phyloP scores from a whole-genome alignment of 2,797 vertebrate genomes.

The Glyptemys insculpta region DNA sequence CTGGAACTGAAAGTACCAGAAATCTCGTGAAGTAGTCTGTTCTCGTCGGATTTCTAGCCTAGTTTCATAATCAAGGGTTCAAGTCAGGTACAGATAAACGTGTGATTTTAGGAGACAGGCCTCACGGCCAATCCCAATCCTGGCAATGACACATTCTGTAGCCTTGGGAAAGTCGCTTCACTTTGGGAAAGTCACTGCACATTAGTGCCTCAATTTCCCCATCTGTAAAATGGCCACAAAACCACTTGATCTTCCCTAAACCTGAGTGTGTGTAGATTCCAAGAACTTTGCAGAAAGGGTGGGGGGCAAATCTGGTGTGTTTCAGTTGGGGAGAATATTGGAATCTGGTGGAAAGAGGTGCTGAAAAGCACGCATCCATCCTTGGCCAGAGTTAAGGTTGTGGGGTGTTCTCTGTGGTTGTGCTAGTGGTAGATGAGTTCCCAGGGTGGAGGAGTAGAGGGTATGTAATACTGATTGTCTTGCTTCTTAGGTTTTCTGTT shows the following conservation, averaged over 20 bases:
- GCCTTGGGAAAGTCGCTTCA: background rate
- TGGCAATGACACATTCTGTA: background rate
- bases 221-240: background rate
- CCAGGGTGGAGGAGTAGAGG: background rate
- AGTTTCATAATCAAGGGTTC: background rate
- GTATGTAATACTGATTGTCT: background rate
- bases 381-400: background rate
- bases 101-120: background rate
- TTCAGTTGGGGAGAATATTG: background rate
- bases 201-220: background rate
- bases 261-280: background rate
- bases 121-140: background rate
- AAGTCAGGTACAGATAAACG: background rate
- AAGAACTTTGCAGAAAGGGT: background rate
- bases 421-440: background rate
- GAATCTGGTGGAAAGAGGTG: background rate
- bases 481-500: background rate
- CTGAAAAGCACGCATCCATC: background rate
- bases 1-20: background rate
- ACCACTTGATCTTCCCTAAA: background rate
- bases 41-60: background rate
- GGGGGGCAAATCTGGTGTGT: background rate
- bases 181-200: background rate
- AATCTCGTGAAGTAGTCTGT: background rate
- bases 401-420: background rate